Evolutionary conservation across 2,113 vertebrate genomes (phyloP), one percentile per base, ranked within the genome.

Genomic region (Cathartes aura): DNA sequence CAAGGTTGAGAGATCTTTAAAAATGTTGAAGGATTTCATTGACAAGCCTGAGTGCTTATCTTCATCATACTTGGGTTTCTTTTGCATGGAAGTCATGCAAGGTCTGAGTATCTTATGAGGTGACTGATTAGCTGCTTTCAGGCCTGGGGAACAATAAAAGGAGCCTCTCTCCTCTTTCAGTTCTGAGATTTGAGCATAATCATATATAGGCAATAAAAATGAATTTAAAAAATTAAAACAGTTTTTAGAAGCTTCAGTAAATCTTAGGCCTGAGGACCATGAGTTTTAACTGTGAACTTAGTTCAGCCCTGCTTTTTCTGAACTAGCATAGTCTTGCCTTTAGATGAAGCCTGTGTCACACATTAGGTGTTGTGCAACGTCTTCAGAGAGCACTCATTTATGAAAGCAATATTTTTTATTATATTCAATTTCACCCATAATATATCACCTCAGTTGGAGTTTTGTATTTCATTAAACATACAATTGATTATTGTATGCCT

Each of bases 11-110:
- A 84, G 85, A 85, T 64, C 36, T 90, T 48, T 90, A 59, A 86
- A 96, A 86, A 74, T 19, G 22, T 32, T 79, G 52, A 58, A 86
- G 56, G 59, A 81, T 95, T 92, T 97, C 23, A 55, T 1, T 81
- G 90, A 74, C 85, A 83, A 94, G 92, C 88, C 55, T 66, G 79
- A 88, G 47, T 70, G 79, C 88, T 90, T 92, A 45, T 43, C 42
- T 66, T 89, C 26, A 0, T 90, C 62, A 15, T 71, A n/a, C 34
- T 29, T 48, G 22, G 6, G 9, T 76, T 92, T 80, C 87, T 83
- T 80, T 58, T 50, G 62, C 32, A 1, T 62, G n/a, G 29, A 66
- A 86, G 40, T 81, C 8, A 19, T 42, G 75, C 53, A 76, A 55
- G 38, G 60, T 70, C n/a, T 72, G 40, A 73, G 24, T 58, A n/a